Evolutionary conservation across 2,888 invertebrate species (phyloP), one percentile per base, ranked within the genome.

Genomic region (Gymnoscelis rufifasciata): DNA sequence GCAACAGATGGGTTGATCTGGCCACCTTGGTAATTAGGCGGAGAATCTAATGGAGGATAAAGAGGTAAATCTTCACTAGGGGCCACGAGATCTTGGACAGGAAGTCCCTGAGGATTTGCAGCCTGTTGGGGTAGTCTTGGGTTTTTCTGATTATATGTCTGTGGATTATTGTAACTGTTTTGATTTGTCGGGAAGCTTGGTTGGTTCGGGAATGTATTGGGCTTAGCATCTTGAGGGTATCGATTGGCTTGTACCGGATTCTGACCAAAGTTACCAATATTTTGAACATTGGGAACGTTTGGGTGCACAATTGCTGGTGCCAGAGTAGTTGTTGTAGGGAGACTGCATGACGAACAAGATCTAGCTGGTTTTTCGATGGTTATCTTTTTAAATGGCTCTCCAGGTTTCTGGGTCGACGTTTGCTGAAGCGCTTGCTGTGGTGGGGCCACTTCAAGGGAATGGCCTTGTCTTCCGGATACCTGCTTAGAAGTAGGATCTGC

Each of bases 341-440:
- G 77, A 51, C 90, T 90, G 63, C 92, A 92, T 51, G 88, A 83
- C 13, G 90, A 90, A 57, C 92, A 92, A 1, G 91, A 88, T 43
- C 78, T 88, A 4, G 65, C 71, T 11, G 86, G 83, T 23, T 83
- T 80, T 69, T 59, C 79, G 54, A 61, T 71, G 23, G 67, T 57
- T 42, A 62, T 49, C n/a, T 63, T 49, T 31, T 64, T 59, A 1
- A 50, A 41, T 55, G 57, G 38, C 62, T 58, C 50, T 10, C 51
- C 59, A 19, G 56, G 47, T 23, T 38, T 52, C 7, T 10, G 52
- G 4, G 64, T 42, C 42, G 60, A 54, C 0, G 62, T 43, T 19
- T 62, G 36, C 6, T 46, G 38, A 36, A 47, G 23, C 27, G 43
- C 35, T 29, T 63, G 55, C 13, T 61, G 56, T 2, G 71, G 62